Evolutionary conservation across 2,113 vertebrate species (phyloP).

Genomic region (Naja naja): DNA sequence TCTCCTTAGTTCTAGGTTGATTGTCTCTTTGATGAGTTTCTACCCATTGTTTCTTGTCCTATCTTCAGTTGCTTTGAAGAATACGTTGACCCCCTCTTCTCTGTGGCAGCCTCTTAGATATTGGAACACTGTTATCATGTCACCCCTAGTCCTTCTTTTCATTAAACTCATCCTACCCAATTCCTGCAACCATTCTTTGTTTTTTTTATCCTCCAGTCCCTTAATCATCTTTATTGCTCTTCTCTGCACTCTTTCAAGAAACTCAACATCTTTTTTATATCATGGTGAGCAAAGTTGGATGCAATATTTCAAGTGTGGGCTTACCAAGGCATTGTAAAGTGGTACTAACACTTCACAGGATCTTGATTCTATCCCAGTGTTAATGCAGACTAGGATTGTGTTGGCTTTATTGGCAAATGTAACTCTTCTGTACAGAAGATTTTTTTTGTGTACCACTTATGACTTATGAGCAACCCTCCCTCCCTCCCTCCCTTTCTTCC

Average conservation of each 20-base stretch:
- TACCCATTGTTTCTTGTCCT: neutral
- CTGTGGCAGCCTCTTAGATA: neutral
- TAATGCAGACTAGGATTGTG: neutral
- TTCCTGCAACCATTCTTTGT: neutral
- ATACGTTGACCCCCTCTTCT: neutral
- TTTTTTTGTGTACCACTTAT: neutral
- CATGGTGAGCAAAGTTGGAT: neutral
- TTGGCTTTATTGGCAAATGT: neutral
- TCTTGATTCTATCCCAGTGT: neutral
- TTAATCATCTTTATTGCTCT: neutral
- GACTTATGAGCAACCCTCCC: too few relatives aligned
- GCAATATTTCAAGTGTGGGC: neutral
- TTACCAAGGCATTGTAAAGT: neutral
- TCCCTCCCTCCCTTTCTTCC: neutral
- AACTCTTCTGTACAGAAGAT: neutral
- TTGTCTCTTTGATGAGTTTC: neutral
- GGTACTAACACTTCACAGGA: neutral
- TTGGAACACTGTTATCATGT: neutral
- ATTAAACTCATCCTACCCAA: neutral
- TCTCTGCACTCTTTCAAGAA: neutral
- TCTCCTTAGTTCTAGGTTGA: neutral
- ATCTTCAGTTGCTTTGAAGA: neutral
- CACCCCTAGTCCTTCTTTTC: neutral
- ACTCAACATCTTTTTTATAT: neutral
- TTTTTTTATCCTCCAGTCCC: neutral